phyloP scores from a whole-genome alignment of 2,113 vertebrate genomes.

The Nanorana parkeri region DNA sequence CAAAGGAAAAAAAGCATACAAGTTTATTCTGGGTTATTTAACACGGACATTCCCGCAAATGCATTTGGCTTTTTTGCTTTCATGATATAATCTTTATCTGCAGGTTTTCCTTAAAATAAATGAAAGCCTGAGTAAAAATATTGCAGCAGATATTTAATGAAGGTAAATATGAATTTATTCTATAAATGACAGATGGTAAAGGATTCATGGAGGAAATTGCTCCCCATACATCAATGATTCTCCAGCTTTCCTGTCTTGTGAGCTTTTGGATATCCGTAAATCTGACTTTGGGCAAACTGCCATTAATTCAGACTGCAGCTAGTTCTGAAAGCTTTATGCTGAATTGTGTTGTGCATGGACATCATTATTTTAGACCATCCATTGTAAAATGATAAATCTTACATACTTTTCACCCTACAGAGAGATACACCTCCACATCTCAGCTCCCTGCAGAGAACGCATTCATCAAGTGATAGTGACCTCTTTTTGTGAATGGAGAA shows the following conservation, averaged over 20 bases:
- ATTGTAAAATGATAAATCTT: background rate
- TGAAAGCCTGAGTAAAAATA: background rate
- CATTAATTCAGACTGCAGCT: background rate
- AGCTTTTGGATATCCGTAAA: constrained; percentile 15
- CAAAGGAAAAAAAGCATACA: no score
- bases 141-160: background rate
- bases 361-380: background rate
- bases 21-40: background rate
- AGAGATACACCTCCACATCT: no score
- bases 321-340: background rate
- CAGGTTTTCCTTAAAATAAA: background rate
- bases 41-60: background rate
- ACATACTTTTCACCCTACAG: background rate
- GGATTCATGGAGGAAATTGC: constrained; percentile 30
- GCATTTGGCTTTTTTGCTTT: background rate
- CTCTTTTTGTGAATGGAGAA: background rate
- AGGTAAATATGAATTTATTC: constrained; percentile 15
- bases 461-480: background rate
- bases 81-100: background rate
- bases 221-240: constrained; percentile 40
- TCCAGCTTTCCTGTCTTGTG: constrained; percentile 24
- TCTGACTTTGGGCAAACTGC: constrained; percentile 3
- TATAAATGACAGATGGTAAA: constrained; percentile 36
- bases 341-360: background rate
- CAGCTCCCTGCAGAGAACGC: background rate